Evolutionary conservation across 2,113 vertebrate species (phyloP).

Genomic region (Leptobrachium leishanense): DNA sequence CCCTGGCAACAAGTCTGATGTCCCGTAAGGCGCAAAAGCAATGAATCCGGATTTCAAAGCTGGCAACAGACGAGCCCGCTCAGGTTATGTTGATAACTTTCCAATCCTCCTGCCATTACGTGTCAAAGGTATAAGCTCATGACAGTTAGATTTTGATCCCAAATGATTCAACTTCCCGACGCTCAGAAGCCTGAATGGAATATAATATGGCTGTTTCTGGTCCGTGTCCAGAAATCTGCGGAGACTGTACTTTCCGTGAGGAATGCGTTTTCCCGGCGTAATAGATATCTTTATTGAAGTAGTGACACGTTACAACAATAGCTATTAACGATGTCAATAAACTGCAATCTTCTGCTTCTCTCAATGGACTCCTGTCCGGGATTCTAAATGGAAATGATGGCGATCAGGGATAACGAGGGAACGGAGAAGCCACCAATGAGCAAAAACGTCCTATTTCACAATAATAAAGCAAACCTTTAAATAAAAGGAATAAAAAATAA

Average conservation of each 20-base stretch:
- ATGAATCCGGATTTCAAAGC: too few species aligned
- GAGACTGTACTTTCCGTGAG: constrained; percentile 13
- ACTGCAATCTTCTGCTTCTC: neutral
- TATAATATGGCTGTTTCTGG: constrained; percentile 3
- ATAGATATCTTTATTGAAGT: constrained; percentile 36
- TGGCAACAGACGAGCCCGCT: neutral
- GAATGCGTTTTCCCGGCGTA: constrained; percentile 20
- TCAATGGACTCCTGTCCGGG: constrained; percentile 12
- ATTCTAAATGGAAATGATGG: neutral
- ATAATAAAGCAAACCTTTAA: too few species aligned
- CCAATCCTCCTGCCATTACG: constrained; percentile 6
- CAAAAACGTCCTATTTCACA: too few species aligned
- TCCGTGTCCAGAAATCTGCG: neutral
- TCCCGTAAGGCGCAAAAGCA: too few species aligned
- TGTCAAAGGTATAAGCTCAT: neutral
- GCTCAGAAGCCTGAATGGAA: neutral
- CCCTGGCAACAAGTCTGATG: too few species aligned
- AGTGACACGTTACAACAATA: neutral
- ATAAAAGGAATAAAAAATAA: too few species aligned
- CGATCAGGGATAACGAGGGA: too few species aligned
- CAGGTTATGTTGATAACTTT: constrained; percentile 14
- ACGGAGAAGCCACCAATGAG: too few species aligned
- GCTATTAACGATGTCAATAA: constrained; percentile 37
- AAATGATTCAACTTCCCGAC: constrained; percentile 31
- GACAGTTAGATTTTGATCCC: constrained; percentile 19